Percentiles rank a stretch among this genome's conserved stretches.
These are phyloP conservation scores for Ellobium chinense DNA, from an alignment of 2,888 invertebrate species.

Conservation along the genomic window DNA sequence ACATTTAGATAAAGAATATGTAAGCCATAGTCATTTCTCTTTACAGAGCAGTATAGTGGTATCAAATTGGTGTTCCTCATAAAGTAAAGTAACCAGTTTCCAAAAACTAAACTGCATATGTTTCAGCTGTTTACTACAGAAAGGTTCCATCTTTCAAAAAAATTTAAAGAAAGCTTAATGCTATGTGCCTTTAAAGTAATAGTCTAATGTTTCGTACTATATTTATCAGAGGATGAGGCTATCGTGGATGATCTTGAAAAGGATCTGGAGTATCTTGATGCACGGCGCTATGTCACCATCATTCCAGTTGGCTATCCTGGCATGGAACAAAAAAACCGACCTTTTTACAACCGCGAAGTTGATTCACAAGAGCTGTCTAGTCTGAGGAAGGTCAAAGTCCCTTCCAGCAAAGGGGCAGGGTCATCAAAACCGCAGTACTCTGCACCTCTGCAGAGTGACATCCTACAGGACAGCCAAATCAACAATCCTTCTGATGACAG, in stretches of 20 bases:
- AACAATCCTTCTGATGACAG: constrained; percentile 46
- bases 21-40: no score
- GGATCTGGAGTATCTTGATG: constrained; percentile 27
- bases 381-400: not conserved
- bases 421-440: not conserved
- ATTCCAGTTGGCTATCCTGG: constrained; percentile 64
- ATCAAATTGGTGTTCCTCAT: no score
- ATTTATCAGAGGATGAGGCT: not conserved
- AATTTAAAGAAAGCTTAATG: not conserved
- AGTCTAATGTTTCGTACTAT: not conserved
- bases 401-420: not conserved
- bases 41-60: no score
- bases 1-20: no score
- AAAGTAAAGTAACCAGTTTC: no score
- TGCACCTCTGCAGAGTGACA: not conserved
- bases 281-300: constrained; percentile 65
- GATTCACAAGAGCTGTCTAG: not conserved
- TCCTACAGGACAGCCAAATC: not conserved
- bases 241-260: not conserved
- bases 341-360: constrained; percentile 13
- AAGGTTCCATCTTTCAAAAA: not conserved
- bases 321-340: constrained; percentile 29
- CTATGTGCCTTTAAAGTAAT: not conserved
- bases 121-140: no score
- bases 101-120: no score